Conservation (phyloP, 1,140 invertebrate genomes). For the Sipha flava region DNA sequence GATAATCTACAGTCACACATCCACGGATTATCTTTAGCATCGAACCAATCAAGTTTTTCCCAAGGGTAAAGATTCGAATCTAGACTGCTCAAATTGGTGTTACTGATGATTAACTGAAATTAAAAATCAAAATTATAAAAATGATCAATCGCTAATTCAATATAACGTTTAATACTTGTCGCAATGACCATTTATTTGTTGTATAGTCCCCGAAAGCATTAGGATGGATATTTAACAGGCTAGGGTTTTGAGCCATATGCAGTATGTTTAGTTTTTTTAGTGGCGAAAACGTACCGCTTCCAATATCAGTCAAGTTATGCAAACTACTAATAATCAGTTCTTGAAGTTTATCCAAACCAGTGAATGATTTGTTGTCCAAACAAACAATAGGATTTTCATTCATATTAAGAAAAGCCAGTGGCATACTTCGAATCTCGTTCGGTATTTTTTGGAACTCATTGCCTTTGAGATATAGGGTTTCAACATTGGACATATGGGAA, state of each 20-base stretch:
- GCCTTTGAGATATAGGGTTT: neutral
- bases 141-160: neutral
- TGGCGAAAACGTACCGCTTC: neutral
- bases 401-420: neutral
- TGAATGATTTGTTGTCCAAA: neutral
- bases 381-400: neutral
- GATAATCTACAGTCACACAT: slow-evolving; percentile 1
- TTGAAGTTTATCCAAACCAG: neutral
- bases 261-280: neutral
- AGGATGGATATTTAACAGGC: neutral
- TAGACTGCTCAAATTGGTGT: neutral
- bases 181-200: neutral
- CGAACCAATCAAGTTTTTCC: neutral
- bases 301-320: neutral
- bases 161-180: neutral
- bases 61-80: slow-evolving; percentile 5
- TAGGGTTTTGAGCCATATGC: neutral
- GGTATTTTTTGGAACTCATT: neutral
- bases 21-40: slow-evolving; percentile 8
- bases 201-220: neutral
- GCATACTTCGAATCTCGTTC: neutral
- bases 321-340: neutral
- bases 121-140: neutral
- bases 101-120: neutral
- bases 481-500: neutral